A percentile compares a stretch with the other conserved stretches of the same genome.
phyloP scores from a whole-genome alignment of 2,113 vertebrate genomes.

The Dromiciops gliroides region DNA sequence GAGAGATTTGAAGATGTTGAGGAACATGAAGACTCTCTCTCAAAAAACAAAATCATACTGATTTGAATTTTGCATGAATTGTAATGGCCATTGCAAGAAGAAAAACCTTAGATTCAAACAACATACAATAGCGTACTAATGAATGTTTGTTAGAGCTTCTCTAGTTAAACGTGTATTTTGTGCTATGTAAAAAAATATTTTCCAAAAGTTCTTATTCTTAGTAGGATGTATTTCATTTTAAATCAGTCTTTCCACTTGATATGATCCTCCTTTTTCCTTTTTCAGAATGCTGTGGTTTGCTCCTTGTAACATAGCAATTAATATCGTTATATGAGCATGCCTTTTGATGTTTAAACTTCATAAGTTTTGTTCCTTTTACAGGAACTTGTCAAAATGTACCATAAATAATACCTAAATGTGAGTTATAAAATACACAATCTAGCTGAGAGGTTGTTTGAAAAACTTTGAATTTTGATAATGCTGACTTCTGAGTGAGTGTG shows the following conservation, averaged over 20 bases:
- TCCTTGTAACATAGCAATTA: slow-evolving; percentile 11
- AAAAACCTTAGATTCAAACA: neutral
- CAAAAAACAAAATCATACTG: neutral
- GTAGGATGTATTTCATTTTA: neutral
- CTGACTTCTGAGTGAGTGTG: neutral
- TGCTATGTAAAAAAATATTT: neutral
- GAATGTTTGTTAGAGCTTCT: neutral
- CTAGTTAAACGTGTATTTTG: neutral
- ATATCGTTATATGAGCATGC: neutral
- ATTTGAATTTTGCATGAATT: neutral
- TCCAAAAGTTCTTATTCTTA: neutral
- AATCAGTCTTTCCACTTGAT: neutral
- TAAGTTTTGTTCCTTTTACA: slow-evolving; percentile 4
- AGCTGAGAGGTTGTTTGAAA: slow-evolving; percentile 45
- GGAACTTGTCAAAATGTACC: neutral
- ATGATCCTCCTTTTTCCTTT: neutral
- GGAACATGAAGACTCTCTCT: neutral
- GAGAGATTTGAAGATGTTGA: neutral
- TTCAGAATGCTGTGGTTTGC: slow-evolving; percentile 26
- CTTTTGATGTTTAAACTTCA: slow-evolving; percentile 28
- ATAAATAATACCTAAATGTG: slow-evolving; percentile 35
- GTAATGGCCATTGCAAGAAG: neutral
- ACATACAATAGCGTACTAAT: neutral
- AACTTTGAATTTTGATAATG: slow-evolving; percentile 59
- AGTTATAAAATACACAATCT: slow-evolving; percentile 28